These are phyloP conservation scores for Premnoplex brunnescens DNA, from an alignment of 2,797 vertebrate genomes.

Conservation along the genomic window DNA sequence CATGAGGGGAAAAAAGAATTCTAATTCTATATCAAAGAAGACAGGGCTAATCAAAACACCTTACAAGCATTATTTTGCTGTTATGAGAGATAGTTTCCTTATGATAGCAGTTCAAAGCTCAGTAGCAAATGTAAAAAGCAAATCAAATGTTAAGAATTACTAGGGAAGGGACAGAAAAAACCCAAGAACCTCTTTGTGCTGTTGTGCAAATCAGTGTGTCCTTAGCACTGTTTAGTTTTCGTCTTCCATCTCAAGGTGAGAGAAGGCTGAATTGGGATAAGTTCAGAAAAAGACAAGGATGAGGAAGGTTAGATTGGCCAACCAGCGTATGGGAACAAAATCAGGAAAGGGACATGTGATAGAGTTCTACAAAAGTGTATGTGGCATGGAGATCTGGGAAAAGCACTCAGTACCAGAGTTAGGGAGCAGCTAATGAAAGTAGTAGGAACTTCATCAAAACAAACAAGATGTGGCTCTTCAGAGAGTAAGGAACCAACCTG, in stretches of 20 bases:
- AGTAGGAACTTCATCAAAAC: background rate
- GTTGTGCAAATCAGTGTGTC: background rate
- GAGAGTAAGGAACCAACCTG: background rate
- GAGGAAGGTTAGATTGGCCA: background rate
- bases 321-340: background rate
- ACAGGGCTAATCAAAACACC: background rate
- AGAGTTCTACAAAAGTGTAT: background rate
- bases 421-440: background rate
- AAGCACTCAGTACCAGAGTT: background rate
- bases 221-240: background rate
- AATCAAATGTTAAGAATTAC: background rate
- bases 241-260: background rate
- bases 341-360: background rate
- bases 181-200: background rate
- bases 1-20: background rate
- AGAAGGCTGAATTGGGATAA: background rate
- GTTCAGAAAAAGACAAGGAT: background rate
- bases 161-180: background rate
- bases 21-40: background rate
- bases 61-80: background rate
- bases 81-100: background rate
- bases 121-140: background rate
- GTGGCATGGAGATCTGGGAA: background rate
- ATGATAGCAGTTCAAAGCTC: background rate
- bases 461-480: background rate